These are phyloP conservation scores for Nycticebus coucang DNA, from an alignment of 2,113 vertebrate species.

Conservation along the genomic window DNA sequence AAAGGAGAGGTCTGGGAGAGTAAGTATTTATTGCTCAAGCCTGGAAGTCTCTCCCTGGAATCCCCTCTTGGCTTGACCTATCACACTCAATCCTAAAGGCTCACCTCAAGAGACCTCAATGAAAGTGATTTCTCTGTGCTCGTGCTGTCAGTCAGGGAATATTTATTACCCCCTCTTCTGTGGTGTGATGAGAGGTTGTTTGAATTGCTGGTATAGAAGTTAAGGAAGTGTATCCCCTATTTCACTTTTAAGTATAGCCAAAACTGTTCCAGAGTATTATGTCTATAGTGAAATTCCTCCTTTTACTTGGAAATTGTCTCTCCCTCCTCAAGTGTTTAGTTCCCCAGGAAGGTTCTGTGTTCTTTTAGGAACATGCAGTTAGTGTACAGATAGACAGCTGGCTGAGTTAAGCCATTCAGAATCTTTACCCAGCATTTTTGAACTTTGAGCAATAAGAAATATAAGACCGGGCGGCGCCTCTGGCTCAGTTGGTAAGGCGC, in stretches of 20 bases:
- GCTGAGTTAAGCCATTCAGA: neutral
- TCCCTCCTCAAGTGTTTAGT: neutral
- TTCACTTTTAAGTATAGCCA: conserved; percentile 26
- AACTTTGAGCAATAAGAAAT: neutral
- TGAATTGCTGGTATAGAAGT: conserved; percentile 13
- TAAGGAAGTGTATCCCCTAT: neutral
- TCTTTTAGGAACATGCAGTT: neutral
- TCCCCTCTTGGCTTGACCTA: conserved; percentile 43
- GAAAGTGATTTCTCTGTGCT: neutral
- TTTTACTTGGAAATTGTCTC: conserved; percentile 3
- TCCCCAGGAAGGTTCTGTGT: neutral
- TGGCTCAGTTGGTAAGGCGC: too few relatives aligned
- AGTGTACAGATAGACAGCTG: neutral
- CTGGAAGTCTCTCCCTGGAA: conserved; percentile 8
- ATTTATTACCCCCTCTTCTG: neutral
- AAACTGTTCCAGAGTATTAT: conserved; percentile 19
- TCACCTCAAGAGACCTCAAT: conserved; percentile 30
- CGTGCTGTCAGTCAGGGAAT: neutral
- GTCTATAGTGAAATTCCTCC: neutral
- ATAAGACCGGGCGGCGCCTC: too few relatives aligned
- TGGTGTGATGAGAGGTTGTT: neutral
- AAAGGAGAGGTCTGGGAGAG: neutral
- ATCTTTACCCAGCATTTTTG: neutral
- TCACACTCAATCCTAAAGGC: conserved; percentile 43
- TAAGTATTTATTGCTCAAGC: conserved; percentile 13